phyloP scores from a whole-genome alignment of 2,113 vertebrate species.

The Myrmophylax atrothorax region DNA sequence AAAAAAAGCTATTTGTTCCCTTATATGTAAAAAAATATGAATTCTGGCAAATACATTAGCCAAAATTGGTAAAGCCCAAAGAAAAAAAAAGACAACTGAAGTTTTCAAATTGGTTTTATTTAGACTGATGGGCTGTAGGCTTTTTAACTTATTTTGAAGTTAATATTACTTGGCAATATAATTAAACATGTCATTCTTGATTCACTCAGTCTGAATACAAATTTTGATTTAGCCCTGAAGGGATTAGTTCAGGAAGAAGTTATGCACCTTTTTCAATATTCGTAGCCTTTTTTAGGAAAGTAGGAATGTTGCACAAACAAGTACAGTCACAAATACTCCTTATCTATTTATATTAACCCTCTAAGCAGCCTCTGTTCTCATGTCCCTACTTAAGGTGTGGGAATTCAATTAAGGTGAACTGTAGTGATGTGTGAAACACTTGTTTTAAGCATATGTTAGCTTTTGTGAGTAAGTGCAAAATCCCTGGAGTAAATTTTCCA shows the following conservation, averaged over 20 bases:
- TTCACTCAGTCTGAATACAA: slow-evolving; percentile 37
- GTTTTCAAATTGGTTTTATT: slow-evolving; percentile 4
- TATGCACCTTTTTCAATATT: slow-evolving; percentile 14
- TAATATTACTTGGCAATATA: slow-evolving; percentile 55
- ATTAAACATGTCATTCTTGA: slow-evolving; percentile 55
- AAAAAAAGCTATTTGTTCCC: background rate
- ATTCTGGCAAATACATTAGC: background rate
- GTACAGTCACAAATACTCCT: slow-evolving; percentile 32
- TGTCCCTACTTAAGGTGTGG: background rate
- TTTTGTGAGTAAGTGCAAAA: slow-evolving; percentile 14
- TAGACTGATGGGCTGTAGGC: background rate
- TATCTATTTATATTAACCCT: slow-evolving; percentile 35
- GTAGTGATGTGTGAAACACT: background rate
- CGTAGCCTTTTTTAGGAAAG: slow-evolving; percentile 29
- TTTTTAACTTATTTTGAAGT: slow-evolving; percentile 51
- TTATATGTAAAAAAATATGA: background rate
- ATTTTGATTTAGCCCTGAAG: slow-evolving; percentile 52
- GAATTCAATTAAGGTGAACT: slow-evolving; percentile 9
- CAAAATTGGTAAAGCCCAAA: background rate
- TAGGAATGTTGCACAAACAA: slow-evolving; percentile 50
- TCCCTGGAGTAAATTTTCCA: background rate
- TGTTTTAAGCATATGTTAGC: background rate
- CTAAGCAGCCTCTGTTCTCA: background rate
- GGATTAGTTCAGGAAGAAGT: slow-evolving; percentile 40
- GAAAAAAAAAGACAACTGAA: background rate